Percentiles rank a stretch among this genome's conserved stretches.
Conservation (phyloP, 2,113 vertebrate genomes). For the Isichthys henryi region DNA sequence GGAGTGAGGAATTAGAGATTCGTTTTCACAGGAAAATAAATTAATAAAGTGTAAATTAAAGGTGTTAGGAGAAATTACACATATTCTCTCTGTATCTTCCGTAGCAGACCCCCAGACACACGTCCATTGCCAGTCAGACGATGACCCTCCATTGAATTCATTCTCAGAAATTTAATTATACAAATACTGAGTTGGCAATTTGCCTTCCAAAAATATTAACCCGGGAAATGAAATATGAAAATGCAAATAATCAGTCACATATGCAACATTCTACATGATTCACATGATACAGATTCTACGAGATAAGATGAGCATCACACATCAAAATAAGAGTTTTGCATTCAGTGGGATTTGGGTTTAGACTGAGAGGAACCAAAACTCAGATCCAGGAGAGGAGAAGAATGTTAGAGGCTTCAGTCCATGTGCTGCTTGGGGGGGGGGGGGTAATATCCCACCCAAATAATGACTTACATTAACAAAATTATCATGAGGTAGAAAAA, state of each 20-base stretch:
- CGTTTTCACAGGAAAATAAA: not conserved
- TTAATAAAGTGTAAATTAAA: not conserved
- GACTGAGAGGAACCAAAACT: not conserved
- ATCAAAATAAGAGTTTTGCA: not conserved
- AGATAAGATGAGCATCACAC: not conserved
- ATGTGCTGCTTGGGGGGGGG: not conserved
- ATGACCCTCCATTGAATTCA: not conserved
- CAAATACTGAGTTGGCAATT: not conserved
- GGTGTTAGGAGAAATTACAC: not conserved
- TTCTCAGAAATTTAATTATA: not conserved
- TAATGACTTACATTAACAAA: not conserved
- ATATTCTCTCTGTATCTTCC: not conserved
- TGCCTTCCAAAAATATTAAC: not conserved
- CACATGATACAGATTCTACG: not conserved
- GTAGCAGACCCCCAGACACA: not conserved
- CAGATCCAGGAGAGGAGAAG: not conserved
- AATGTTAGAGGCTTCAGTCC: not conserved
- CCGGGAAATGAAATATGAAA: not conserved
- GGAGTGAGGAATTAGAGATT: not conserved
- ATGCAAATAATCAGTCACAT: not conserved
- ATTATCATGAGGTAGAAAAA: not conserved
- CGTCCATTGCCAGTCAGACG: not conserved
- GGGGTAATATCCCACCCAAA: not conserved
- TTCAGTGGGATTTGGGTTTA: not conserved
- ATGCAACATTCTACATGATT: not conserved